Base-by-base conservation (phyloP, 2,888 invertebrate species). In the Suillia variegata region DNA sequence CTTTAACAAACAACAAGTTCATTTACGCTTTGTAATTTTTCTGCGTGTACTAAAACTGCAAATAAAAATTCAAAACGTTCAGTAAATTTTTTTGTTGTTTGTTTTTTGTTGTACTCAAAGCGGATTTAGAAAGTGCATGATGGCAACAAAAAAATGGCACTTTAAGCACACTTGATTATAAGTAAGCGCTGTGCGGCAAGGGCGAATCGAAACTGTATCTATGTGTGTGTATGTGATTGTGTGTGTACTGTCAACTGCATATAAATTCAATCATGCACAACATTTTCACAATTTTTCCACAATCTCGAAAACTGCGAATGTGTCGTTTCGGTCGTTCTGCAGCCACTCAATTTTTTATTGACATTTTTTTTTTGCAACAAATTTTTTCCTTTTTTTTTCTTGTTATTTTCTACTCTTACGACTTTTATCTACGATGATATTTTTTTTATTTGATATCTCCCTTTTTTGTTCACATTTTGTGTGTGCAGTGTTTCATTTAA, bases 251-350 rank as follows among this genome's bases (percentile, higher is more conserved):
- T 10, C 18, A 48, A 48, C 24, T 34, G 54, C 54, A 58, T 58
- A 54, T 54, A 58, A 58, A 58, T 49, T 58, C 58, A 54, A 54
- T 54, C 58, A 58, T 48, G 24, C 54, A 54, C 54, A 53, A 58
- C 53, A 54, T 58, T 58, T 54, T 38, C 54, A 53, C 33, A 47
- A 33, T 59, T 50, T 54, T 24, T 49, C 42, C 42, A 15, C 42
- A 42, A 42, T 18, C 12, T n/a, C n/a, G n/a, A n/a, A n/a, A n/a
- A n/a, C n/a, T n/a, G n/a, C n/a, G n/a, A n/a, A n/a, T n/a, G n/a
- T 6, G 17, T 48, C 48, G 20, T 20, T 48, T 12, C 20, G 8
- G 17, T 17, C 18, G 18, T 38, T 38, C 15, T 38, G n/a, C 31
- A 31, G 6, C 6, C 31, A 31, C 31, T 31, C 26, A 13, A 2